phyloP scores from a whole-genome alignment of 2,888 invertebrate species.

The Polietes domitor region DNA sequence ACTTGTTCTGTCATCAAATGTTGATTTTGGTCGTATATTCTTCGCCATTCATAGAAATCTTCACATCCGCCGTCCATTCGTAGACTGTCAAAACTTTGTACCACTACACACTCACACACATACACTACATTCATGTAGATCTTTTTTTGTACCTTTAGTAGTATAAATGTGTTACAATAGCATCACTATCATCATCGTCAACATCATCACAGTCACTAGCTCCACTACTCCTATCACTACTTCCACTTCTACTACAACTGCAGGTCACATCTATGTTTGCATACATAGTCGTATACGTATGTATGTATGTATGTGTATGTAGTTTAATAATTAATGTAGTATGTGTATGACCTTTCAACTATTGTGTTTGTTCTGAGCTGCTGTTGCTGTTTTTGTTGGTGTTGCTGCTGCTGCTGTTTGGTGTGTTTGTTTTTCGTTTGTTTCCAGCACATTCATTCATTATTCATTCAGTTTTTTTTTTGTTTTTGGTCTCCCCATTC shows the following conservation, averaged over 20 bases:
- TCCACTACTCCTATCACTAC: not conserved
- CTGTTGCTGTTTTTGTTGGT: constrained; percentile 31
- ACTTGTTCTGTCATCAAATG: not conserved
- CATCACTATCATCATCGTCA: constrained; percentile 30
- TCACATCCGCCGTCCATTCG: not conserved
- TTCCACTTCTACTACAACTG: not conserved
- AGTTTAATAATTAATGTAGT: constrained; percentile 26
- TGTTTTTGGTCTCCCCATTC: not conserved
- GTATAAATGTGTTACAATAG: not conserved
- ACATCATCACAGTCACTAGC: constrained; percentile 10
- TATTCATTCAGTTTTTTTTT: constrained; percentile 31
- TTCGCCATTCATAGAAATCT: not conserved
- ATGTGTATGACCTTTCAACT: constrained; percentile 54
- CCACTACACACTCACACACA: not conserved
- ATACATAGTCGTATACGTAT: not conserved
- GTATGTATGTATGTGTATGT: constrained; percentile 19
- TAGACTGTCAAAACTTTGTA: not conserved
- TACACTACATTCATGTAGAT: not conserved
- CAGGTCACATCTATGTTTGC: not conserved
- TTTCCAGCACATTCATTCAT: constrained; percentile 33
- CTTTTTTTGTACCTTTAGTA: constrained; percentile 6
- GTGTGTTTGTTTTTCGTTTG: constrained; percentile 6
- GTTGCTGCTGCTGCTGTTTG: not conserved
- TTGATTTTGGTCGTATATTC: not conserved
- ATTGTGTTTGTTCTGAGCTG: constrained; percentile 38